These are phyloP conservation scores for Tachysurus vachellii DNA, from an alignment of 2,113 vertebrate genomes.

Conservation along the genomic window DNA sequence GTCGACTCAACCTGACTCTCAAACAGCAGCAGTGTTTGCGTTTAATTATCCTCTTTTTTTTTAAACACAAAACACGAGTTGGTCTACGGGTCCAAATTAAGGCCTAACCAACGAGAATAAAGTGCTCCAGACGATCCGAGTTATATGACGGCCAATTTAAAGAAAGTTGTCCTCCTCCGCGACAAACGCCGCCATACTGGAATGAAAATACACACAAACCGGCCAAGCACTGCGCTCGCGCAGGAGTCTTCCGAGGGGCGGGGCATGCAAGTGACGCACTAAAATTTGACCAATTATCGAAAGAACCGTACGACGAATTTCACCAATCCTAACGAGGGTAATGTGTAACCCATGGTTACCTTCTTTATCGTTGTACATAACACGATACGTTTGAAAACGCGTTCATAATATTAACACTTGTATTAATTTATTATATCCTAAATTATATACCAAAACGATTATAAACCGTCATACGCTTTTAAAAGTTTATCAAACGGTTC, in stretches of 20 bases:
- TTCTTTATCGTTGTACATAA: not conserved
- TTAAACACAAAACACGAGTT: not conserved
- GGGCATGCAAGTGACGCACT: not conserved
- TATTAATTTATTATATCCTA: not conserved
- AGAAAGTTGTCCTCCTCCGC: conserved; percentile 65
- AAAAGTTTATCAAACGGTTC: not conserved
- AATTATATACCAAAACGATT: not conserved
- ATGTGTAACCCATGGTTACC: not conserved
- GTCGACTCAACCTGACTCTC: conserved; percentile 7
- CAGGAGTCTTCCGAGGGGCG: conserved; percentile 32
- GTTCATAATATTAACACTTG: too few species aligned
- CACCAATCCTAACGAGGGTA: not conserved
- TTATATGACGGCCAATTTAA: conserved; percentile 61
- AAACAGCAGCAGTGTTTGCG: not conserved
- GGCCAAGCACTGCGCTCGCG: conserved; percentile 30
- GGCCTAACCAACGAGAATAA: not conserved
- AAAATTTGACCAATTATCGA: not conserved
- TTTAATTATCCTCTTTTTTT: not conserved
- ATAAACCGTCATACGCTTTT: not conserved
- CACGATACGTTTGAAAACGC: not conserved
- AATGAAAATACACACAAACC: conserved; percentile 54
- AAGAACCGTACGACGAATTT: not conserved
- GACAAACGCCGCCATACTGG: conserved; percentile 55
- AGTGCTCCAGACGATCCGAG: conserved; percentile 7
- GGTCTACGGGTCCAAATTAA: not conserved